Base-by-base conservation (phyloP, 1,140 invertebrate genomes). In the Lysiphlebus fabarum region DNA sequence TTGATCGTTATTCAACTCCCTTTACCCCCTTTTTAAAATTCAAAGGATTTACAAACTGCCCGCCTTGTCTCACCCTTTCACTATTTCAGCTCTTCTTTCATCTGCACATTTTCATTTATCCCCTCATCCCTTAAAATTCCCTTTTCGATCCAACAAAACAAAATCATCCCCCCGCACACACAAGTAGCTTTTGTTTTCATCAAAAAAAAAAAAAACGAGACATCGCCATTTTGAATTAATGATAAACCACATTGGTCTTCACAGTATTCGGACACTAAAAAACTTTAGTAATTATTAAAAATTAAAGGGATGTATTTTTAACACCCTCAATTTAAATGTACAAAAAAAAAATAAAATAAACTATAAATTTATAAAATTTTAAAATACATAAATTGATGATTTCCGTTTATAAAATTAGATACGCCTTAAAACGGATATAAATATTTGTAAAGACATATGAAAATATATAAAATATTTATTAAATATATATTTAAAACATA, bases 181-280 rank as follows among this genome's bases (percentile, higher is more conserved):
- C 64, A 67, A 73, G 73, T 75, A 67, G 71, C 76, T 77, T 78
- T 78, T 79, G 77, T 78, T 79, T 79, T 78, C 77, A 61, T 69
- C 72, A 71, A 59, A 63, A 70, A n/a, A n/a, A n/a, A n/a, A n/a
- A n/a, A n/a, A n/a, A 74, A 69, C 65, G 17, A 26, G 17, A 26
- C 17, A 26, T 70, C 77, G 73, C 77, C 77, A 80, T 79, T 79
- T 79, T 79, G 77, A 78, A 78, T 78, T 78, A 78, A 79, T 78
- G 75, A 78, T 78, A 75, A 66, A 62, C 63, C 63, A 64, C 65
- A 60, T 47, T 63, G 62, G 17, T 26, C 17, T 4, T 26, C 17
- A 26, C 4, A 26, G 17, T 26, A 66, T 74, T 50, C 70, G 76
- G 74, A 77, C 73, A 77, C 70, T 70, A 71, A 78, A 78, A 78